Percentiles rank a stretch among this genome's conserved stretches.
phyloP scores from a whole-genome alignment of 2,113 vertebrate species.

The Aleadryas rufinucha region DNA sequence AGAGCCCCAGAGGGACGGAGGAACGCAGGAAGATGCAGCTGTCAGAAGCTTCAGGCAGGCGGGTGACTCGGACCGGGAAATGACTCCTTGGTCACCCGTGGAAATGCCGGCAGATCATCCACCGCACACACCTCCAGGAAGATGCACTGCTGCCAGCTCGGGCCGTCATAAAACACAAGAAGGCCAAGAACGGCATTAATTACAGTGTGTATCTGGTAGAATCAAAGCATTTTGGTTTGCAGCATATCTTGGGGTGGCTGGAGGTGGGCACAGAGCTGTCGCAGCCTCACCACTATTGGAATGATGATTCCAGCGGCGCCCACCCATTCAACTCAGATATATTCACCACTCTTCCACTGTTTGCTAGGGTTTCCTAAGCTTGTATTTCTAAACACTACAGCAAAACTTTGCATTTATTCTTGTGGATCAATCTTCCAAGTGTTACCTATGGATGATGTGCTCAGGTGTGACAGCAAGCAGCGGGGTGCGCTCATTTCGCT shows the following conservation, averaged over 20 bases:
- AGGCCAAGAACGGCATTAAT: background rate
- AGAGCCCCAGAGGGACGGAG: background rate
- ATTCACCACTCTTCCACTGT: accelerated
- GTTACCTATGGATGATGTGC: too few relatives aligned
- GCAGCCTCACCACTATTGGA: accelerated
- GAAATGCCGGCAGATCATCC: background rate
- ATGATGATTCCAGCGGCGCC: accelerated
- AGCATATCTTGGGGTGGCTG: accelerated
- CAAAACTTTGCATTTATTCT: background rate
- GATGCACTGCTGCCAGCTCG: background rate
- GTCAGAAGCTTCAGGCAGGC: background rate
- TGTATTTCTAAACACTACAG: background rate
- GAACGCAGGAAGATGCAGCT: background rate
- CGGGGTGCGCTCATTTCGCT: accelerated
- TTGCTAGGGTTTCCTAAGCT: background rate
- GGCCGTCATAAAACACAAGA: accelerated
- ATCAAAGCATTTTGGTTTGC: background rate
- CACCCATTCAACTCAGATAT: accelerated
- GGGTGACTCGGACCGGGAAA: background rate
- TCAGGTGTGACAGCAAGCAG: accelerated
- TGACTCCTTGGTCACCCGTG: background rate
- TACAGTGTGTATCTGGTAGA: accelerated
- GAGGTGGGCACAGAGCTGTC: accelerated
- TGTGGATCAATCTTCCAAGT: too few relatives aligned
- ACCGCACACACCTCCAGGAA: background rate